Evolutionary conservation across 2,113 vertebrate species (phyloP).

Genomic region (Tragelaphus scriptus): DNA sequence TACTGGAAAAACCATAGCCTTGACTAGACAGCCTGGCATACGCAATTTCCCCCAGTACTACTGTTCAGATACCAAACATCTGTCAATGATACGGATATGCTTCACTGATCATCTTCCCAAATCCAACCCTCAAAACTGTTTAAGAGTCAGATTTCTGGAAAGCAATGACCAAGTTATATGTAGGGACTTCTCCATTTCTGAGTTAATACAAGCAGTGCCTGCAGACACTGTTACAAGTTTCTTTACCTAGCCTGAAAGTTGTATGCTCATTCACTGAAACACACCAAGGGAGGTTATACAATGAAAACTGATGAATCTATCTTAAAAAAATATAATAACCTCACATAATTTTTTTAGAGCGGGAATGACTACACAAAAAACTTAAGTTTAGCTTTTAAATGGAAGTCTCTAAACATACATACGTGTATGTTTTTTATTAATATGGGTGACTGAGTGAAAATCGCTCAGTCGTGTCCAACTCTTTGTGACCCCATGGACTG

Average conservation of each 20-base stretch:
- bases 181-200: not conserved
- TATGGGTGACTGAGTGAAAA: not conserved
- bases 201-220: rapidly evolving
- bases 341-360: not conserved
- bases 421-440: not conserved
- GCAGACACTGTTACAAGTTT: rapidly evolving
- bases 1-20: not conserved
- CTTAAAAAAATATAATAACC: not conserved
- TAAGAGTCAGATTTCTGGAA: not conserved
- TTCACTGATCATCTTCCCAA: rapidly evolving
- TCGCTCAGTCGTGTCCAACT: not conserved
- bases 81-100: rapidly evolving
- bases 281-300: rapidly evolving
- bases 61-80: not conserved
- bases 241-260: not conserved
- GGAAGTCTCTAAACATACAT: not conserved
- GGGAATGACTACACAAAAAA: not conserved
- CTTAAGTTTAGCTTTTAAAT: not conserved
- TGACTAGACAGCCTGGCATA: not conserved
- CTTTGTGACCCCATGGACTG: not conserved
- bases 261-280: no score
- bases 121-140: rapidly evolving
- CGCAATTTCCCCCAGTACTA: not conserved
- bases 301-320: not conserved
- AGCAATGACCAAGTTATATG: rapidly evolving